These are phyloP conservation scores for Solenopsis invicta DNA, from an alignment of 1,140 invertebrate genomes.

Conservation along the genomic window DNA sequence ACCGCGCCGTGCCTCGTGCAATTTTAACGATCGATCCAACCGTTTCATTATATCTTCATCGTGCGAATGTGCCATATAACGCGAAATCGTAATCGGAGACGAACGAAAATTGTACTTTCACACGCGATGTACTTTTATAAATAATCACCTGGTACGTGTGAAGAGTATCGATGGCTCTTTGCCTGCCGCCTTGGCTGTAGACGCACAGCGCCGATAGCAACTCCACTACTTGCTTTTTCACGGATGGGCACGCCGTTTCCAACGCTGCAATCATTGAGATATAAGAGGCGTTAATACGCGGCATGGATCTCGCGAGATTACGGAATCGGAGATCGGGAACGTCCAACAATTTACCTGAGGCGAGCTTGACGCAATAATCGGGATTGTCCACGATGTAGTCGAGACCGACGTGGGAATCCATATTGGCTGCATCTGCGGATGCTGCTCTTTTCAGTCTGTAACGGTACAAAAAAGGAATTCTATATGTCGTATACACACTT, in stretches of 20 bases:
- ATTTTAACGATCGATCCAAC: neutral
- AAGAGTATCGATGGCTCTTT: slow-evolving; percentile 94
- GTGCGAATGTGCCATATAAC: neutral
- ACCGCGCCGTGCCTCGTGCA: neutral
- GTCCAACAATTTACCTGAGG: slow-evolving; percentile 89
- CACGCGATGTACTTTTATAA: neutral
- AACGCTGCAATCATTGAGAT: slow-evolving; percentile 89
- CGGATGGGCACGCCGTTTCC: slow-evolving; percentile 93
- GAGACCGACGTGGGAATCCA: slow-evolving; percentile 96
- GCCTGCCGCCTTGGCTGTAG: slow-evolving; percentile 95
- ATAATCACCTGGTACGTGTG: slow-evolving; percentile 94
- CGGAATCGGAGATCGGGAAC: slow-evolving; percentile 8
- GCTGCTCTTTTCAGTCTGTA: slow-evolving; percentile 75
- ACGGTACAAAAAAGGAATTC: slow-evolving; percentile 34
- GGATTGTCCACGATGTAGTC: slow-evolving; percentile 97
- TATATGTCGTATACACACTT: neutral
- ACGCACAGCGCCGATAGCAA: slow-evolving; percentile 95
- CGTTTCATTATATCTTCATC: neutral
- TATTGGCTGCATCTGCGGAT: slow-evolving; percentile 86
- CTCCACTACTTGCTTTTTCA: slow-evolving; percentile 97
- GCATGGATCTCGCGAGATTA: slow-evolving; percentile 9
- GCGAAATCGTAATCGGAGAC: neutral
- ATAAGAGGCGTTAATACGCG: slow-evolving; percentile 28
- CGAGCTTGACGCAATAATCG: slow-evolving; percentile 96
- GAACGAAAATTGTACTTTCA: neutral